Evolutionary conservation across 2,797 vertebrate species (phyloP).

Genomic region (Macroramphosus scolopax): DNA sequence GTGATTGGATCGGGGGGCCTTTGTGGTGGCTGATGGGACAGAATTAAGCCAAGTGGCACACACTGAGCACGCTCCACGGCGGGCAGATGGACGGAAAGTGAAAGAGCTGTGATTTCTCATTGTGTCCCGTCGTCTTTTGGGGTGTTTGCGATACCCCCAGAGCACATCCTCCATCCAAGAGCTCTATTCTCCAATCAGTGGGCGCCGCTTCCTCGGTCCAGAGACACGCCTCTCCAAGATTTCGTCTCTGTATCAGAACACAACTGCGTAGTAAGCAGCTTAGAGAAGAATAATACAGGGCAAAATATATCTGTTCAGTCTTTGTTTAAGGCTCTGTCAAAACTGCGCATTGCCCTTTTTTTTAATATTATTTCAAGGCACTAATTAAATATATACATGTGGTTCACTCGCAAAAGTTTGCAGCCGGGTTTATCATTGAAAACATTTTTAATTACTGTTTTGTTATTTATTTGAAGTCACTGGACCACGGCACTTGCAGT

Average conservation of each 20-base stretch:
- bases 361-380: constrained; percentile 20
- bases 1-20: constrained; percentile 76
- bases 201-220: constrained; percentile 71
- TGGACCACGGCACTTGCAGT: constrained; percentile 46
- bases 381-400: constrained; percentile 3
- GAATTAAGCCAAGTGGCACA: constrained; percentile 79
- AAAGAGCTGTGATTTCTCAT: constrained; percentile 82
- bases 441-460: constrained; percentile 34
- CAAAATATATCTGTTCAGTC: constrained; percentile 53
- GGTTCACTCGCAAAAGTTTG: constrained; percentile 1
- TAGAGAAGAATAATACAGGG: constrained; percentile 57
- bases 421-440: background rate
- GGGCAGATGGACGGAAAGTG: constrained; percentile 77
- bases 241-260: constrained; percentile 65
- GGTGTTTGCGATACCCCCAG: constrained; percentile 67
- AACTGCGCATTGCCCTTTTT: too few species aligned
- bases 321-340: constrained; percentile 48
- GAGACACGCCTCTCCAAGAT: constrained; percentile 73
- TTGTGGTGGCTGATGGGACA: constrained; percentile 76
- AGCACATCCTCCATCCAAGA: constrained; percentile 71
- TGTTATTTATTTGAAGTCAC: constrained; percentile 28
- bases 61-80: constrained; percentile 69
- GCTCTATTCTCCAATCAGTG: constrained; percentile 74
- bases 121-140: constrained; percentile 74
- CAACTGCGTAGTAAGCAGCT: constrained; percentile 70